Evolutionary conservation across 92 coral and sea anemone species (phyloP), one percentile per base, ranked within the genome.

Genomic region (Galaxea fascicularis): DNA sequence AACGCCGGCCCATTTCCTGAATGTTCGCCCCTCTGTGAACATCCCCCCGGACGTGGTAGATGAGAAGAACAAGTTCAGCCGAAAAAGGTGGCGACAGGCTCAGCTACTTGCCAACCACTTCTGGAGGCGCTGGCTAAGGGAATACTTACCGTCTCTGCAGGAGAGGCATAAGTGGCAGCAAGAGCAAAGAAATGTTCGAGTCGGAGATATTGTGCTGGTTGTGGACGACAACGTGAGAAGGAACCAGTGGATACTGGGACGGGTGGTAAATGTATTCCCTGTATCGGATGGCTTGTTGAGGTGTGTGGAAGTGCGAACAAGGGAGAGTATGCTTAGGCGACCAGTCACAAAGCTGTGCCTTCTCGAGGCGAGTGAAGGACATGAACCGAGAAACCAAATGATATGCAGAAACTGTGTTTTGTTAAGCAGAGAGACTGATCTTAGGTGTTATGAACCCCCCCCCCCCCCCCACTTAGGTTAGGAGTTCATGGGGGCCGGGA

Each of bases 111-210:
- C 78, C 18, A 84, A 84, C n/a, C n/a, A n/a, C n/a, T n/a, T n/a
- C n/a, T n/a, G n/a, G n/a, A n/a, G n/a, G n/a, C n/a, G n/a, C n/a
- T 91, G 85, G 91, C 39, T 87, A 5, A 74, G 28, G 47, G 93
- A 86, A 41, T 86, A 86, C 39, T 18, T 86, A 54, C 87, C 89
- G 14, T 83, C 94, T 0, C 41, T 91, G 27, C 83, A 91, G 49
- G 71, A 77, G 22, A 18, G 87, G n/a, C 75, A 29, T 10, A 91
- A 88, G 79, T 87, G 86, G 91, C 79, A 67, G 20, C 76, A 82
- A 28, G 56, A 29, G 21, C 67, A 82, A 41, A 86, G 84, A 46
- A 86, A 90, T n/a, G 1, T 90, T 0, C 0, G 30, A 65, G 69
- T 82, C 12, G 82, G 84, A 10, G 89, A 90, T 0, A 15, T 82